Percentiles rank a stretch among this genome's conserved stretches.
phyloP scores from a whole-genome alignment of 2,888 invertebrate species.

The Acrobasis suavella region DNA sequence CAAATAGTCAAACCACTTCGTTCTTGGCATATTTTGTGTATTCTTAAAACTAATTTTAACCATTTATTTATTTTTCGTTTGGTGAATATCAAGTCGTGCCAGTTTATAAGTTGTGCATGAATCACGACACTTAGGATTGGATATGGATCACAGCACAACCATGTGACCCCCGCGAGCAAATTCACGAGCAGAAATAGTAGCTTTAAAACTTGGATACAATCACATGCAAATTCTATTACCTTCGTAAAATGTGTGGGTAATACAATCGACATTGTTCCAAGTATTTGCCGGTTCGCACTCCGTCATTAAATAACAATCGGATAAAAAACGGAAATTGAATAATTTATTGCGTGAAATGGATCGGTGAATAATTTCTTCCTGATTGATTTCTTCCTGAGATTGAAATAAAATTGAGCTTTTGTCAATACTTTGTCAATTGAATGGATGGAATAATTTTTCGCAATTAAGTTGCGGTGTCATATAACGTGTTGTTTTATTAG shows the following conservation, averaged over 20 bases:
- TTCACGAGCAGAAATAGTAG: neutral
- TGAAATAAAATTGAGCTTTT: slow-evolving; percentile 6
- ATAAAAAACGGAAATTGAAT: slow-evolving; percentile 19
- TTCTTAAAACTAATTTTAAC: no score
- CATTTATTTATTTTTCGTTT: no score
- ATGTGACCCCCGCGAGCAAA: no score
- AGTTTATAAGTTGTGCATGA: no score
- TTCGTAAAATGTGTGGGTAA: slow-evolving; percentile 2
- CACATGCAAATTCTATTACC: neutral
- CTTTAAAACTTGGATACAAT: neutral
- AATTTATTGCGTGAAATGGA: slow-evolving; percentile 21
- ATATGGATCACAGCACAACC: no score
- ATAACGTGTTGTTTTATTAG: neutral
- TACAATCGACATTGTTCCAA: slow-evolving; percentile 17
- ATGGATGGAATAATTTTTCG: neutral
- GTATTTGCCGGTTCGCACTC: slow-evolving; percentile 16
- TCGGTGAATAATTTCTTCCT: slow-evolving; percentile 17
- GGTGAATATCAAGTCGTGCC: no score
- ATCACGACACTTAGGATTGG: no score
- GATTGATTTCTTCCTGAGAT: slow-evolving; percentile 16
- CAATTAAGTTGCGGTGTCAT: neutral
- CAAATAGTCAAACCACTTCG: no score
- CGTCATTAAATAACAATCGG: slow-evolving; percentile 17
- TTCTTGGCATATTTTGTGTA: no score
- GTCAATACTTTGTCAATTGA: slow-evolving; percentile 13